Percentiles rank a stretch among this genome's conserved stretches.
phyloP scores from a whole-genome alignment of 2,113 vertebrate genomes.

The Prietella phreatophila region DNA sequence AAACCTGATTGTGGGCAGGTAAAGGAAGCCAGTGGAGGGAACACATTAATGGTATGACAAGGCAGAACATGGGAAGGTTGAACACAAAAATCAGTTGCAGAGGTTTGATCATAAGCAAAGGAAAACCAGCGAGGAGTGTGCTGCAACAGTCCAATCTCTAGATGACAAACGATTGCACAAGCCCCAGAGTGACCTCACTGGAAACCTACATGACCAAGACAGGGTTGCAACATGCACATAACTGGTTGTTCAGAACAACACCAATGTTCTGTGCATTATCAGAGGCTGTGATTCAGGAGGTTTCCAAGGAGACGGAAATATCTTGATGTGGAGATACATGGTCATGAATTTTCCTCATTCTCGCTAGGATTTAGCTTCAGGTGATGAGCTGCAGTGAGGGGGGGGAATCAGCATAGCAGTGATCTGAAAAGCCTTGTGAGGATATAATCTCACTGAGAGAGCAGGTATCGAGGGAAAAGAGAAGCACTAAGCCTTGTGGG shows the following conservation, averaged over 20 bases:
- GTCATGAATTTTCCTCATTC: not conserved
- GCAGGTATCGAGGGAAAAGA: not conserved
- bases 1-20: too few species aligned
- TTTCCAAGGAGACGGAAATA: not conserved
- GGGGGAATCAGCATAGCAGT: not conserved
- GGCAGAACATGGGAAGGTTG: not conserved
- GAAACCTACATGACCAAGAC: not conserved
- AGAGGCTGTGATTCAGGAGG: not conserved
- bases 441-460: not conserved
- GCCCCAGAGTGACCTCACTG: not conserved
- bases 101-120: not conserved
- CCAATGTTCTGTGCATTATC: not conserved
- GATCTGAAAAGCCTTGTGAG: not conserved
- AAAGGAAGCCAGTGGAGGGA: not conserved
- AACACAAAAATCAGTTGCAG: not conserved
- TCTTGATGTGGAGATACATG: not conserved
- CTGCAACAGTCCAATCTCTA: not conserved
- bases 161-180: not conserved
- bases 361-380: not conserved
- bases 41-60: not conserved
- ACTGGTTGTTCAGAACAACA: not conserved
- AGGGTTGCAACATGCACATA: not conserved
- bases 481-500: not conserved
- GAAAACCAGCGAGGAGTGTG: not conserved
- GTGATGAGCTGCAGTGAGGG: not conserved